A percentile compares a stretch with the other conserved stretches of the same genome.
Conservation (phyloP, 2,797 vertebrate species). For the Gila robusta region DNA sequence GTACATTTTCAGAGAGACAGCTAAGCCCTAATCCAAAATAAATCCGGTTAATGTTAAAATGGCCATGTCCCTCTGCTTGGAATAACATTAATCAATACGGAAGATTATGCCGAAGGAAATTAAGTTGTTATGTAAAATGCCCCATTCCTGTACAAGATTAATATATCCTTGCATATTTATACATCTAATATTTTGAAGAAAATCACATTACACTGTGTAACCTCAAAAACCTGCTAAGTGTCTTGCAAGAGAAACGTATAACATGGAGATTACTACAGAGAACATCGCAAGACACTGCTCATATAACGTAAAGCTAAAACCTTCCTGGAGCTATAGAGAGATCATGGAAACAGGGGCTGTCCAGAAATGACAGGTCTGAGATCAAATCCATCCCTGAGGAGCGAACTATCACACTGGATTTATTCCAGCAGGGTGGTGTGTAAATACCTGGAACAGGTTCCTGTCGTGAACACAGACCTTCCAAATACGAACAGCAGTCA, state of each 20-base stretch:
- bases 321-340: constrained; percentile 34
- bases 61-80: constrained; percentile 72
- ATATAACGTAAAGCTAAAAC: constrained; percentile 30
- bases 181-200: constrained; percentile 49
- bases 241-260: constrained; percentile 34
- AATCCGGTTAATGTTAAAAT: constrained; percentile 79
- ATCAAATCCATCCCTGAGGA: constrained; percentile 55
- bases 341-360: constrained; percentile 40
- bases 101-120: constrained; percentile 77
- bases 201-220: constrained; percentile 53
- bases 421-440: constrained; percentile 58
- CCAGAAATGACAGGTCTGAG: constrained; percentile 48
- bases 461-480: constrained; percentile 56
- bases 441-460: constrained; percentile 67
- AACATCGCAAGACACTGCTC: constrained; percentile 12
- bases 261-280: constrained; percentile 34
- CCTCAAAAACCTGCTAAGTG: constrained; percentile 51
- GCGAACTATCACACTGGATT: constrained; percentile 51
- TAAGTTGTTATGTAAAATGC: constrained; percentile 69
- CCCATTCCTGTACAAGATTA: constrained; percentile 41
- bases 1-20: constrained; percentile 66
- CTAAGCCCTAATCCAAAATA: constrained; percentile 75
- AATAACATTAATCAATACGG: constrained; percentile 76
- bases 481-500: constrained; percentile 46
- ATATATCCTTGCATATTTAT: constrained; percentile 48